Conservation (phyloP, 2,888 invertebrate genomes). For the Tipula confusa region DNA sequence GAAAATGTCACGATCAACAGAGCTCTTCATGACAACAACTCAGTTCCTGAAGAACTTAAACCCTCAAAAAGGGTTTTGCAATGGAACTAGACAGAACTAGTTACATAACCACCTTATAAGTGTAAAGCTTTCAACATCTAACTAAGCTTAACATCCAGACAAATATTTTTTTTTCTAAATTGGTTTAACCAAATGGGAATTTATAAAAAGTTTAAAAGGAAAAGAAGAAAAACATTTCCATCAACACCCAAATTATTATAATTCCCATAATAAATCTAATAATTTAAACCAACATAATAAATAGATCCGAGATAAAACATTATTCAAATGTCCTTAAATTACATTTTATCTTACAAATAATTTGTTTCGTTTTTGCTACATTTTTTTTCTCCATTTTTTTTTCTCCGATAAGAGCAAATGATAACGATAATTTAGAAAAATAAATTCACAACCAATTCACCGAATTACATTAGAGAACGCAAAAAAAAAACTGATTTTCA, state of each 20-base stretch:
- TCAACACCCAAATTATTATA: neutral
- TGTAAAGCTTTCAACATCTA: too few relatives aligned
- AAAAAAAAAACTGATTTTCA: neutral
- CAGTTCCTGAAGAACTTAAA: too few relatives aligned
- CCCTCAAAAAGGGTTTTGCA: too few relatives aligned
- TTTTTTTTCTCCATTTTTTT: neutral
- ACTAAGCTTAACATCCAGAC: too few relatives aligned
- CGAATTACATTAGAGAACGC: neutral
- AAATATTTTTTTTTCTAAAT: too few relatives aligned
- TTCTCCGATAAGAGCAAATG: neutral
- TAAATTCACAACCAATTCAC: conserved; percentile 3
- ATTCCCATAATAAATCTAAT: neutral
- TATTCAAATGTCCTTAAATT: neutral
- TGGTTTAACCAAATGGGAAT: neutral
- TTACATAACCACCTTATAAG: too few relatives aligned
- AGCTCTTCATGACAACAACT: too few relatives aligned
- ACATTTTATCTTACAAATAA: neutral
- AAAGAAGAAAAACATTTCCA: neutral
- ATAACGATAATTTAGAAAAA: neutral
- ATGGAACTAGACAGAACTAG: too few relatives aligned
- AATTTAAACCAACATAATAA: neutral
- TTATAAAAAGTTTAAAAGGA: too few relatives aligned
- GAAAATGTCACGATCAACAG: too few relatives aligned
- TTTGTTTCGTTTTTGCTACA: neutral
- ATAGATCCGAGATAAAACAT: neutral